phyloP scores from a whole-genome alignment of 2,888 invertebrate species.

The Lypha dubia region DNA sequence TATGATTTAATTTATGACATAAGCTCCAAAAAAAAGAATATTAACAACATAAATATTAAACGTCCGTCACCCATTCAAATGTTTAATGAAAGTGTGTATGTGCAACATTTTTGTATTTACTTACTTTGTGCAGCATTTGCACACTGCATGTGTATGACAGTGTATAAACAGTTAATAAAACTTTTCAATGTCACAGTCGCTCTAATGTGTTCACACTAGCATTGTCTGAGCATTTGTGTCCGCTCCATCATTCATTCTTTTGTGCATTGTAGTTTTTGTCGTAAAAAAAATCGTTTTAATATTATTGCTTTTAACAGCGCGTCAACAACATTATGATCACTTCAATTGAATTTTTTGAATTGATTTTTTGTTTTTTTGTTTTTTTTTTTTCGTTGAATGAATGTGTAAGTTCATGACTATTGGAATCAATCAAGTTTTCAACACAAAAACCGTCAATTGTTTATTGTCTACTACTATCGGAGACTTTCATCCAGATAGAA shows the following conservation, averaged over 20 bases:
- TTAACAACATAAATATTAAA: slow-evolving; percentile 40
- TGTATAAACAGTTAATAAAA: slow-evolving; percentile 58
- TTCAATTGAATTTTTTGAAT: too few species aligned
- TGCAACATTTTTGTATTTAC: slow-evolving; percentile 24
- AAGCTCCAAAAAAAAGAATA: slow-evolving; percentile 41
- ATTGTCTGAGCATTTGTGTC: not conserved
- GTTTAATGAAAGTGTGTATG: not conserved
- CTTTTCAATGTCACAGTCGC: slow-evolving; percentile 61
- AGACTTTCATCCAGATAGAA: not conserved
- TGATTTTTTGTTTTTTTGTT: too few species aligned
- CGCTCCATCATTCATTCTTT: slow-evolving; percentile 4
- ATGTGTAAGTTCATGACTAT: slow-evolving; percentile 32
- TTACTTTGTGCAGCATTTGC: slow-evolving; percentile 24
- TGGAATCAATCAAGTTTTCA: slow-evolving; percentile 53
- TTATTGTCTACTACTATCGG: slow-evolving; percentile 25
- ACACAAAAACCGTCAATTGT: slow-evolving; percentile 32
- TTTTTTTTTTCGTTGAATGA: slow-evolving; percentile 1
- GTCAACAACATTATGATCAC: slow-evolving; percentile 35
- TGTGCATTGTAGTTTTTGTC: slow-evolving; percentile 8
- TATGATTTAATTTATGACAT: slow-evolving; percentile 54
- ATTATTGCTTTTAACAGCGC: slow-evolving; percentile 21
- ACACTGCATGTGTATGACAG: not conserved
- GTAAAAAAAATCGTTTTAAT: slow-evolving; percentile 18
- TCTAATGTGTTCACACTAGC: slow-evolving; percentile 14
- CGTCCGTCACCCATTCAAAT: slow-evolving; percentile 32